A percentile compares a stretch with the other conserved stretches of the same genome.
These are phyloP conservation scores for Tipula confusa DNA, from an alignment of 2,888 invertebrate species.

Conservation along the genomic window DNA sequence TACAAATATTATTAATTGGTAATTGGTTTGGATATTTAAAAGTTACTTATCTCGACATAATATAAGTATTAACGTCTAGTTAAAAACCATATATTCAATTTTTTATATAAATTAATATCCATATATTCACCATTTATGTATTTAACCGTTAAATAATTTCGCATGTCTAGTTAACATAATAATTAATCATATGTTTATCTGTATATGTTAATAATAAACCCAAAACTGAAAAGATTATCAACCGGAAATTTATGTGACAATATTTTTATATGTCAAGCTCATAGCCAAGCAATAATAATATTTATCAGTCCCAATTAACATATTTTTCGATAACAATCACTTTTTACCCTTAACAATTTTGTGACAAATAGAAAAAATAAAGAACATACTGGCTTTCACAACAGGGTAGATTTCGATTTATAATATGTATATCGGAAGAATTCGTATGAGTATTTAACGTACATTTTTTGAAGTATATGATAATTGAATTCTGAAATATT, in stretches of 20 bases:
- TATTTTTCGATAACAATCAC: background rate
- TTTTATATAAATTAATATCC: background rate
- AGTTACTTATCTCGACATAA: background rate
- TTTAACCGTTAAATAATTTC: background rate
- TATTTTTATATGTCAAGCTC: background rate
- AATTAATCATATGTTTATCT: background rate
- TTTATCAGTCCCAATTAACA: constrained; percentile 3
- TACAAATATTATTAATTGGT: too few species aligned
- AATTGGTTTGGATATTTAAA: background rate
- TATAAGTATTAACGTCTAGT: too few species aligned
- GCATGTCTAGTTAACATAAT: background rate
- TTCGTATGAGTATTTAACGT: background rate
- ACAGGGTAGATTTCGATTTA: background rate
- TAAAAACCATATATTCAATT: background rate
- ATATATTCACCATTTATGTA: background rate
- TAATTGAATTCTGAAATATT: background rate
- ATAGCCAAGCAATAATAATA: background rate
- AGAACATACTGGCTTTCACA: background rate
- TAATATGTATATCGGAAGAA: background rate
- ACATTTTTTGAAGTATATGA: background rate
- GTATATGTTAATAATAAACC: background rate
- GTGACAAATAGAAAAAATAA: background rate
- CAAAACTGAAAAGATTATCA: background rate
- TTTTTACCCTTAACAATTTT: background rate
- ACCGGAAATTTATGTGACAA: background rate